Evolutionary conservation across 1,140 invertebrate species (phyloP), one percentile per base, ranked within the genome.

Genomic region (Drosophila kurseongensis): DNA sequence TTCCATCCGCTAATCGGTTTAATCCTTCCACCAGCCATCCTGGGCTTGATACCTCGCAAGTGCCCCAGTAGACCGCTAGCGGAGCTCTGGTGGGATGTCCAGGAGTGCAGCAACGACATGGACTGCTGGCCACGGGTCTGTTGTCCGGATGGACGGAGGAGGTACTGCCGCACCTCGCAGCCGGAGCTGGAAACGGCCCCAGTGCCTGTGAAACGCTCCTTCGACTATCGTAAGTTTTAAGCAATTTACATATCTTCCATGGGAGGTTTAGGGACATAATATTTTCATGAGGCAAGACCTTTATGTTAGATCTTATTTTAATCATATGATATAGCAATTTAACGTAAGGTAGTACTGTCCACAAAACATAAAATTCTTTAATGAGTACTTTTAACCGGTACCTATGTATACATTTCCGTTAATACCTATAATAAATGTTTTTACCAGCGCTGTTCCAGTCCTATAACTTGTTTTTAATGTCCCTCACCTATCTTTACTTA

Each of bases 111-210:
- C 59, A 93, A 92, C 0, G 95, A 96, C 79, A 91, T 93, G 23
- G 95, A 96, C 68, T 96, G 95, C 86, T 94, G 94, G 93, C 95
- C 95, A 4, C 91, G 95, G 9, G 94, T 96, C 51, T 96, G 95
- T 81, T 96, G 95, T 63, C 95, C 95, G 0, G 95, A 96, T 75
- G 93, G 94, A 71, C 83, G 91, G 0, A 92, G 93, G 23, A 94
- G 94, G 38, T 96, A 95, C 80, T 96, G 95, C 82, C 93, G 95
- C 61, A 95, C 95, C 4, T 94, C 95, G 2, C 93, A 94, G 38
- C 94, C 95, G 4, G 92, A 94, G 18, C 93, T 95, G 23, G 94
- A 95, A 75, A 93, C 94, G 18, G 93, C 94, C 9, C 94, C 95
- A 7, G 93, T 94, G 32, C 94, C 94, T 9, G 84, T 92, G 1